These are phyloP conservation scores for Hepsetus odoe DNA, from an alignment of 2,113 vertebrate species.

Conservation along the genomic window DNA sequence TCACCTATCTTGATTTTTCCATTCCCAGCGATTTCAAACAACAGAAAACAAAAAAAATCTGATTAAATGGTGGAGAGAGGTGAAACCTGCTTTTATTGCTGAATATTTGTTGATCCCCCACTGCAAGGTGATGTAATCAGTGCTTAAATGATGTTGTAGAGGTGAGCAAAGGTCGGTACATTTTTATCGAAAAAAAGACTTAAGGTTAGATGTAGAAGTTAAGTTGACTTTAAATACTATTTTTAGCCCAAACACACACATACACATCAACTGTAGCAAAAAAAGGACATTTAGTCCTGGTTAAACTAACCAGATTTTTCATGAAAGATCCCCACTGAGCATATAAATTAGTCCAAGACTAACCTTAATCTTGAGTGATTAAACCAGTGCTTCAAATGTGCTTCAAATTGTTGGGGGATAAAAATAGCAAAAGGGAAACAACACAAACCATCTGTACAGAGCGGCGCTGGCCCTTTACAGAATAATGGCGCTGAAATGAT, in stretches of 20 bases:
- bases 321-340: neutral
- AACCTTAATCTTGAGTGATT: constrained; percentile 34
- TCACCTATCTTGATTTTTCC: too few species aligned
- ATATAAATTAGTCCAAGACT: neutral
- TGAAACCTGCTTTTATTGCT: too few species aligned
- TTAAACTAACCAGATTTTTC: neutral
- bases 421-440: constrained; percentile 30
- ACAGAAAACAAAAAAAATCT: too few species aligned
- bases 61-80: too few species aligned
- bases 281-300: neutral
- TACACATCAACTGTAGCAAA: neutral
- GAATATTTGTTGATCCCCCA: too few species aligned
- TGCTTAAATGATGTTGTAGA: too few species aligned
- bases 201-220: too few species aligned
- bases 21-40: too few species aligned
- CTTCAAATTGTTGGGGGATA: constrained; percentile 31
- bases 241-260: neutral
- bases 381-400: constrained; percentile 38
- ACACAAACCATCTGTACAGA: neutral
- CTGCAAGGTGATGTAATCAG: too few species aligned
- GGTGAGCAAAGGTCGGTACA: too few species aligned
- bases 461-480: neutral
- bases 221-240: too few species aligned
- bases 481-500: constrained; percentile 12
- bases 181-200: too few species aligned